Base-by-base conservation (phyloP, 1,140 invertebrate genomes). In the Popillia japonica region DNA sequence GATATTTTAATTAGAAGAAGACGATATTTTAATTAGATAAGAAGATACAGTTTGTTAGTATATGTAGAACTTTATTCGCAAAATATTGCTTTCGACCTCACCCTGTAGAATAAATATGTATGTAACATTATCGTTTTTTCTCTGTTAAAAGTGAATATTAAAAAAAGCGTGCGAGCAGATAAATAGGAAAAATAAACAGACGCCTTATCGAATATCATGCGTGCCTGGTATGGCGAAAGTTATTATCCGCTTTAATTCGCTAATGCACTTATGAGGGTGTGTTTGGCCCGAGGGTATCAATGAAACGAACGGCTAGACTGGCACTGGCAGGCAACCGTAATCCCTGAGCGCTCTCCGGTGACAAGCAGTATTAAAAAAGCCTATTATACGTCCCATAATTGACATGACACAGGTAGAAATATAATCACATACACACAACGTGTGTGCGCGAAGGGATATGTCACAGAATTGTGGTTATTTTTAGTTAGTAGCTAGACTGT, bases 311-410 rank as follows among this genome's bases (percentile, higher is more conserved):
- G 61, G 11, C 27, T 22, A 34, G 61, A 68, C 61, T 27, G 61
- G 23, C 61, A 34, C 61, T 68, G 61, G 61, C 22, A 68, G 61
- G 61, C 61, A 68, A 68, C 61, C 61, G 61, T 68, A 68, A 68
- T 68, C 61, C 61, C 61, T 22, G 20, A 22, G 61, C 61, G 61
- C 61, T 17, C 61, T 68, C 22, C 61, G 61, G 61, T 68, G 61
- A 68, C 61, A 68, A 68, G 61, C 23, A 68, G 61, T 68, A 68
- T 68, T 68, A 68, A 68, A 68, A 68, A 68, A 68, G 61, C 61
- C 61, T 68, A 68, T 68, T 68, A 68, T 68, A 68, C 61, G 61
- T 68, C 61, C 61, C 61, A 68, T 68, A 68, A 68, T 68, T 68
- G 61, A 68, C 61, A 68, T 68, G 61, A 68, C 61, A 68, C 61